A percentile compares a stretch with the other conserved stretches of the same genome.
These are phyloP conservation scores for Andricus quercusramuli DNA, from an alignment of 2,888 invertebrate genomes.

Conservation along the genomic window DNA sequence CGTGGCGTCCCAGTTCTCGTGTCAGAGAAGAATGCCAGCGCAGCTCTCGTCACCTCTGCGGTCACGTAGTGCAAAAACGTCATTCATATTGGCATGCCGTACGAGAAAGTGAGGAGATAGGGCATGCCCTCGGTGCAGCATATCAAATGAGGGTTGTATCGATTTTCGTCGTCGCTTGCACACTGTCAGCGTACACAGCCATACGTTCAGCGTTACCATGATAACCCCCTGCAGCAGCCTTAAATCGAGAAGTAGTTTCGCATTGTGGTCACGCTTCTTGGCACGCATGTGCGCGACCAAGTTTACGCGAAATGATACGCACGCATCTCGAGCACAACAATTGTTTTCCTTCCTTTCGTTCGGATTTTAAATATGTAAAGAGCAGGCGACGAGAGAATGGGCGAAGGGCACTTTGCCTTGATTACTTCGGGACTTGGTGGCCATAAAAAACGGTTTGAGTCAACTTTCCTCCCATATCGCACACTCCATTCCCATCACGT, in stretches of 20 bases:
- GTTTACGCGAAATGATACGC: constrained; percentile 22
- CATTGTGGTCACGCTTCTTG: constrained; percentile 51
- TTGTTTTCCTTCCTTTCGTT: constrained; percentile 24
- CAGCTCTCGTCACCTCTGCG: background rate
- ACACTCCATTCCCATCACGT: constrained; percentile 8
- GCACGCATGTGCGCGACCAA: constrained; percentile 54
- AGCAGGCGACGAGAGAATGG: background rate
- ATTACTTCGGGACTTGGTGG: constrained; percentile 7
- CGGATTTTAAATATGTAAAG: constrained; percentile 21
- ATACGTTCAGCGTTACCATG: constrained; percentile 71
- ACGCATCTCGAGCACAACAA: constrained; percentile 15
- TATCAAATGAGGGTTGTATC: constrained; percentile 72
- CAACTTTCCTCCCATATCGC: background rate
- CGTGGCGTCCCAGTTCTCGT: background rate
- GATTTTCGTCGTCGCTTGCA: constrained; percentile 70
- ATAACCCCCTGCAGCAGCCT: constrained; percentile 68
- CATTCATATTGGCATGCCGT: constrained; percentile 38
- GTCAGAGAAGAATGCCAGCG: constrained; percentile 2
- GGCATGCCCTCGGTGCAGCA: constrained; percentile 66
- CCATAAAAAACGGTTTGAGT: constrained; percentile 5
- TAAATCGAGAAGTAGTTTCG: constrained; percentile 57
- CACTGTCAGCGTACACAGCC: constrained; percentile 66
- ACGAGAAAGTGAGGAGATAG: constrained; percentile 59
- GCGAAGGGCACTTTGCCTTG: constrained; percentile 9
- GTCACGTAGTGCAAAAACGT: constrained; percentile 9